phyloP scores from a whole-genome alignment of 2,113 vertebrate genomes.

The Choloepus hoffmanni region DNA sequence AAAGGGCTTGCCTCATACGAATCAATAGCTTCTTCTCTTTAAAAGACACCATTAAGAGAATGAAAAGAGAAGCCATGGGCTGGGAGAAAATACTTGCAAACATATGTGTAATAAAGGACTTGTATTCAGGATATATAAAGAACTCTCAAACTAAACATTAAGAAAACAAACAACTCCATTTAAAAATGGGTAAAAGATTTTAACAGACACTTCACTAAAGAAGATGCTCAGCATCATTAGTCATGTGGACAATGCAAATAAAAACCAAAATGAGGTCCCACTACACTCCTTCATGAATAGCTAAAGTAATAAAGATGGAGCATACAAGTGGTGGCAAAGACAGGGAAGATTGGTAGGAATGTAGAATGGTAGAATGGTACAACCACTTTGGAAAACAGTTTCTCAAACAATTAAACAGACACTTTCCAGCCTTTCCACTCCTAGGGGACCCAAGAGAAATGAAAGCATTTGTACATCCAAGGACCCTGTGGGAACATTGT shows the following conservation, averaged over 20 bases:
- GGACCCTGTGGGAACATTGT: neutral
- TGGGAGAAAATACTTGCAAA: constrained; percentile 3
- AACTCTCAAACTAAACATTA: neutral
- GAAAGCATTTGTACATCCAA: neutral
- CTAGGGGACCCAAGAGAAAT: no score
- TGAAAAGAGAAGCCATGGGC: neutral
- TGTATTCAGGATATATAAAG: constrained; percentile 14
- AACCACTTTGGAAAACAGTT: neutral
- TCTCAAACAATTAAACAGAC: neutral
- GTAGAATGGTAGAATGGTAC: neutral
- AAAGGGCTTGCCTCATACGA: neutral
- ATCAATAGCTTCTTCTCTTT: neutral
- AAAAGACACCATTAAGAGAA: constrained; percentile 47
- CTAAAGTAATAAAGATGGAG: neutral
- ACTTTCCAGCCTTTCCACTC: neutral
- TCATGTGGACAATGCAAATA: neutral
- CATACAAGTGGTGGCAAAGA: neutral
- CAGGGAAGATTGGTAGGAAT: neutral
- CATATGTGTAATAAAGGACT: constrained; percentile 21
- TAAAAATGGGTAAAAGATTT: neutral
- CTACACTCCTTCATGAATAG: no score
- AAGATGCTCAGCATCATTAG: neutral
- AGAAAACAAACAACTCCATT: neutral
- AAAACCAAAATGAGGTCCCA: neutral
- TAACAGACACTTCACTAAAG: neutral